A percentile compares a stretch with the other conserved stretches of the same genome.
Conservation (phyloP, 1,140 invertebrate genomes). For the Ceratina japonica region DNA sequence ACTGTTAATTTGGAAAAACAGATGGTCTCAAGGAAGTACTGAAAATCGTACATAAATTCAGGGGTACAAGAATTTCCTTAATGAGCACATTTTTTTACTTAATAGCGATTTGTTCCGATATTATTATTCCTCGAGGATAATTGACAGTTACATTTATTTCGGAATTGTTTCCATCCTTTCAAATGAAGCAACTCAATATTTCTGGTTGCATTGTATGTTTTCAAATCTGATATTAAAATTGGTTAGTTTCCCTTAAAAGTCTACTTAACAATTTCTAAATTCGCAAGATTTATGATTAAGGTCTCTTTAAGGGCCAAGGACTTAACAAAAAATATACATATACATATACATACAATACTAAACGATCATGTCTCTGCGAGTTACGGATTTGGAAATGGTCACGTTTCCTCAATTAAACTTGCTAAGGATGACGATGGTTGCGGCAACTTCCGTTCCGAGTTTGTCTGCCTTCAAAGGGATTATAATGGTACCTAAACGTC, state of each 20-base stretch:
- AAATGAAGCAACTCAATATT: not conserved
- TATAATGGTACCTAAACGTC: not conserved
- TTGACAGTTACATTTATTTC: not conserved
- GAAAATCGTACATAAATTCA: too few relatives aligned
- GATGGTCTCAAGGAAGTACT: not conserved
- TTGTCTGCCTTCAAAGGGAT: slow-evolving; percentile 38
- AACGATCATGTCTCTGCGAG: slow-evolving; percentile 14
- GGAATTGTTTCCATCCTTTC: not conserved
- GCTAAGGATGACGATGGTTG: not conserved
- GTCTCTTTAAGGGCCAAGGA: not conserved
- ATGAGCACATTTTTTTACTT: not conserved
- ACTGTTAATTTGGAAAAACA: not conserved
- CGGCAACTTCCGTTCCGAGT: slow-evolving; percentile 27
- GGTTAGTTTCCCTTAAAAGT: too few relatives aligned
- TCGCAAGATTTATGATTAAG: not conserved
- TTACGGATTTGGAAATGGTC: slow-evolving; percentile 20
- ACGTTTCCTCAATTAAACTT: slow-evolving; percentile 40
- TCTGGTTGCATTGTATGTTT: not conserved
- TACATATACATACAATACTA: not conserved
- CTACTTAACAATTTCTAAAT: not conserved
- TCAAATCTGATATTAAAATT: not conserved
- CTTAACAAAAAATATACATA: not conserved
- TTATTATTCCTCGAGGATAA: not conserved
- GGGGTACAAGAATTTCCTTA: not conserved
- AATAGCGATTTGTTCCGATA: not conserved